Evolutionary conservation across 92 coral and sea anemone genomes (phyloP), one percentile per base, ranked within the genome.

Genomic region (Chrysogorgia sp.): DNA sequence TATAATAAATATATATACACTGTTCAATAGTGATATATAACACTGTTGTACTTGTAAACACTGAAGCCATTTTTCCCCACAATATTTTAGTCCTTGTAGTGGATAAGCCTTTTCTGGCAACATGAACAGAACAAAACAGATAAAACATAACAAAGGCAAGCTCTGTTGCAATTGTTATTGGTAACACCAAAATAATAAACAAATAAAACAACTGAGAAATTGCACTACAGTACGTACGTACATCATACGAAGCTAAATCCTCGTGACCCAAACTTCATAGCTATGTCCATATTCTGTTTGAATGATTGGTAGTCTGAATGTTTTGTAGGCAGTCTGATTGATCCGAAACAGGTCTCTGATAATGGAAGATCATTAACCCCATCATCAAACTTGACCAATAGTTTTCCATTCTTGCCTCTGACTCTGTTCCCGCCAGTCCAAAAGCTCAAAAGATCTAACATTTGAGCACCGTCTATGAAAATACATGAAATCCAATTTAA

Each of bases 241-340:
- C n/a, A n/a, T n/a, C n/a, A n/a, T n/a, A n/a, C 37, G 71, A 86
- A 86, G n/a, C 63, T 41, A 45, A 86, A 86, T 34, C 86, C 90
- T 47, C 29, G 34, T 9, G 86, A 75, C 12, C 89, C 89, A 81
- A 61, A 86, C 61, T 75, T 58, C 45, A 86, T 64, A 40, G 90
- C 86, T 15, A 86, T 76, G 75, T 86, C 90, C 86, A 86, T 86
- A 52, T 86, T 75, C 59, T 68, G 76, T 47, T 61, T 76, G 41
- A 81, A 86, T 4, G 40, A 43, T 30, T 75, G 50, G 47, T 81
- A 86, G 9, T 10, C 40, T 34, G 53, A 9, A 58, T 86, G 81
- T 43, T 81, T 50, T 37, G 77, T 81, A 19, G 90, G 90, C 19
- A 86, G 86, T 3, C 76, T 70, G 22, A 81, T 81, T 29, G 82